These are phyloP conservation scores for Takifugu flavidus DNA, from an alignment of 2,113 vertebrate genomes.

Conservation along the genomic window DNA sequence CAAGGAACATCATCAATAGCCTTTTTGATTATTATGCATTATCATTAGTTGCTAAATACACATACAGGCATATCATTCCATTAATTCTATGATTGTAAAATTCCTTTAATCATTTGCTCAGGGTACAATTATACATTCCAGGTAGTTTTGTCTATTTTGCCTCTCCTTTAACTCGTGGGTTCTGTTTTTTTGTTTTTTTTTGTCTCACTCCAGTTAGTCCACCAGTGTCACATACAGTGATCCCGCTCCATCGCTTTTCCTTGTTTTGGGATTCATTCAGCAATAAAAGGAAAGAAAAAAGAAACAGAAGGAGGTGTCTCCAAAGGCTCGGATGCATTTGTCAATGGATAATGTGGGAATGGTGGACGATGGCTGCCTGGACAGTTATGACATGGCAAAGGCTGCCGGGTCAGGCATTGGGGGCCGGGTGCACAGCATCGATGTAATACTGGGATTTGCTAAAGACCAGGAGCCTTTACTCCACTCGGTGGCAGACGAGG, in stretches of 20 bases:
- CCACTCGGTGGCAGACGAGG: slow-evolving; percentile 47
- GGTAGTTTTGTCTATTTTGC: slow-evolving; percentile 1
- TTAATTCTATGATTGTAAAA: not conserved
- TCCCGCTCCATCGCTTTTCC: slow-evolving; percentile 10
- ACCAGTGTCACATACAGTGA: slow-evolving; percentile 10
- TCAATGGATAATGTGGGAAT: slow-evolving; percentile 77
- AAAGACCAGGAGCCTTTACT: slow-evolving; percentile 78
- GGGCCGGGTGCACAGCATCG: slow-evolving; percentile 77
- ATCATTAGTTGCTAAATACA: no score
- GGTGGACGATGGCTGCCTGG: slow-evolving; percentile 75
- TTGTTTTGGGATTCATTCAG: slow-evolving; percentile 1
- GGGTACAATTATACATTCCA: not conserved
- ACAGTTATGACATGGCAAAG: slow-evolving; percentile 77
- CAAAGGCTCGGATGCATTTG: slow-evolving; percentile 75
- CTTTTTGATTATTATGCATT: no score
- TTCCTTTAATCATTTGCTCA: not conserved
- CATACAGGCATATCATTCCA: no score
- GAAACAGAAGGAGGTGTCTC: slow-evolving; percentile 15
- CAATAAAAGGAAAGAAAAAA: not conserved
- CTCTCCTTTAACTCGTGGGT: slow-evolving; percentile 26
- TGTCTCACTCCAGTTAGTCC: slow-evolving; percentile 15
- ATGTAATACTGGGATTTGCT: slow-evolving; percentile 80
- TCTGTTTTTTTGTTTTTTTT: slow-evolving; percentile 26
- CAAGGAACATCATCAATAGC: no score
- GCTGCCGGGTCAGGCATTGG: slow-evolving; percentile 59